phyloP scores from a whole-genome alignment of 2,797 vertebrate species.

The Arctocebus calabarensis region DNA sequence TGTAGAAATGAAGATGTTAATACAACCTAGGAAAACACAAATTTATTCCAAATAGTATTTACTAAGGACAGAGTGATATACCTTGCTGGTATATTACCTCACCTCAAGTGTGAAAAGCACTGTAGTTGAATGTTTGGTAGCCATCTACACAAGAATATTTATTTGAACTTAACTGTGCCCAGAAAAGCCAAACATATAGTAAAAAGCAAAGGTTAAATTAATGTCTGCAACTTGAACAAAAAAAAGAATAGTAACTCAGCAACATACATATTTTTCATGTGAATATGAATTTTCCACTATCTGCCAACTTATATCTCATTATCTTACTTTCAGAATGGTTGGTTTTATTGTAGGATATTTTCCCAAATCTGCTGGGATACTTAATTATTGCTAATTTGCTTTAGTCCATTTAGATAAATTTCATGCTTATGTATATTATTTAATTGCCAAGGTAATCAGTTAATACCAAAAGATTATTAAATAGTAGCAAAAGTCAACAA shows the following conservation, averaged over 20 bases:
- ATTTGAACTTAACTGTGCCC: background rate
- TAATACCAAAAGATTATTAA: constrained; percentile 63
- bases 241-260: constrained; percentile 59
- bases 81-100: background rate
- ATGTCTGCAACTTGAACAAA: constrained; percentile 26
- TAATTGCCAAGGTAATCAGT: constrained; percentile 26
- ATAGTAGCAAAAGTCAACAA: constrained; percentile 16
- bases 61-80: background rate
- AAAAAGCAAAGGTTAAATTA: constrained; percentile 51
- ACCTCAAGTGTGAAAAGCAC: constrained; percentile 29
- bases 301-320: constrained; percentile 60
- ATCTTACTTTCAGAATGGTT: constrained; percentile 66
- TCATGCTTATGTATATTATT: background rate
- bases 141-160: background rate
- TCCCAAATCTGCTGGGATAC: constrained; percentile 26
- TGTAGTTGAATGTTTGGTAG: constrained; percentile 53
- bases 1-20: constrained; percentile 15
- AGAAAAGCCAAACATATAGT: constrained; percentile 51
- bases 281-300: constrained; percentile 63
- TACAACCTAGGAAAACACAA: background rate
- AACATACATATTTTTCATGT: constrained; percentile 44
- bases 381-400: constrained; percentile 55
- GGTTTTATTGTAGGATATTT: constrained; percentile 62
- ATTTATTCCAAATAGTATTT: background rate
- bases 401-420: constrained; percentile 73